phyloP scores from a whole-genome alignment of 1,140 invertebrate species.

The Melitaea cinxia region DNA sequence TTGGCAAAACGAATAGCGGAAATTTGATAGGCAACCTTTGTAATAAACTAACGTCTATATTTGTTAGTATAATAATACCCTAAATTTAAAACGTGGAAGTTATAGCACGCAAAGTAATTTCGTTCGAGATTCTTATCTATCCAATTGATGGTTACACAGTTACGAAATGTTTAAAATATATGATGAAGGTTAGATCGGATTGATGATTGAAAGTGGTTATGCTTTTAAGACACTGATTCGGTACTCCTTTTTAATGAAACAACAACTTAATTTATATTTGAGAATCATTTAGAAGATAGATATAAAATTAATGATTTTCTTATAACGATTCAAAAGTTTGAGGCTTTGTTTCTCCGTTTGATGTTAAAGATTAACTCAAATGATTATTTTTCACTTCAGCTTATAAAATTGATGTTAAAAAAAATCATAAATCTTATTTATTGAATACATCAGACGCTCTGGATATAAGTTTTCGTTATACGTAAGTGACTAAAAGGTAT shows the following conservation, averaged over 20 bases:
- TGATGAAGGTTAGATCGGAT: conserved; percentile 50
- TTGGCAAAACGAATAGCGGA: conserved; percentile 43
- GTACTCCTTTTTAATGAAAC: neutral
- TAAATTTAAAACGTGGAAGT: conserved; percentile 61
- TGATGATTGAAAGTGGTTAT: conserved; percentile 20
- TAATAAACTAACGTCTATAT: conserved; percentile 36
- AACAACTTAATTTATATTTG: neutral
- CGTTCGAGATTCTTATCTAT: conserved; percentile 70
- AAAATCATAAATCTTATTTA: no score
- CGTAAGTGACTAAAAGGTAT: no score
- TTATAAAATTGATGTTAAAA: no score
- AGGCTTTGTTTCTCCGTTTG: no score
- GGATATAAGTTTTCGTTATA: no score
- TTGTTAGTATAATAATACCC: conserved; percentile 47
- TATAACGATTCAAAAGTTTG: no score
- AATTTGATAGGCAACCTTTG: conserved; percentile 25
- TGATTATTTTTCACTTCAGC: no score
- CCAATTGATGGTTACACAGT: conserved; percentile 73
- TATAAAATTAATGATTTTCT: no score
- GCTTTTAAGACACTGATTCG: conserved; percentile 8
- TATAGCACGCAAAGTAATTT: conserved; percentile 66
- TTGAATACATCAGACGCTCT: no score
- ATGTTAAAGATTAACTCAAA: no score
- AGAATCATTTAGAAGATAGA: neutral
- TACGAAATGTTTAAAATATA: conserved; percentile 68